Conservation (phyloP, 2,888 invertebrate genomes). For the Agonum fuliginosum region DNA sequence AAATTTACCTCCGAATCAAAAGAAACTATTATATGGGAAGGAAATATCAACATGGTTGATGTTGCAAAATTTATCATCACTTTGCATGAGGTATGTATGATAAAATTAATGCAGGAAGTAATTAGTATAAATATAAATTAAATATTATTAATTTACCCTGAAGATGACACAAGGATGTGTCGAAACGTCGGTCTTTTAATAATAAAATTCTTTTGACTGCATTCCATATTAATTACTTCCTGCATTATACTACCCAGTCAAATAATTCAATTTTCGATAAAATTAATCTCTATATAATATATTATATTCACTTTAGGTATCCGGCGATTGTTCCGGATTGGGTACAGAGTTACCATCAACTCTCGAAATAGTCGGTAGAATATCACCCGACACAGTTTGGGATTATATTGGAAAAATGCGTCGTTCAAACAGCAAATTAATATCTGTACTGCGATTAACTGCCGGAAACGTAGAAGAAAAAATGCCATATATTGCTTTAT, state of each 20-base stretch:
- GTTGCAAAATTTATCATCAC: conserved; percentile 91
- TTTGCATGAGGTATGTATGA: conserved; percentile 82
- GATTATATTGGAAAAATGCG: conserved; percentile 95
- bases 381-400: conserved; percentile 93
- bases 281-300: conserved; percentile 21
- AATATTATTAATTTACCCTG: neutral
- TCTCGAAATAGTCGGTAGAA: conserved; percentile 92
- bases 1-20: conserved; percentile 53
- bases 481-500: conserved; percentile 88
- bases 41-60: conserved; percentile 92
- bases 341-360: conserved; percentile 85
- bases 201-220: no score
- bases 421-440: conserved; percentile 90
- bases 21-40: conserved; percentile 80
- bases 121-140: neutral
- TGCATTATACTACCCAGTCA: no score
- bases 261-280: no score
- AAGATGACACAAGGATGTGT: no score
- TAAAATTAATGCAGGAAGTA: no score
- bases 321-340: conserved; percentile 80
- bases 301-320: conserved; percentile 70
- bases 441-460: conserved; percentile 86
- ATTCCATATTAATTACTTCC: no score
- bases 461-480: conserved; percentile 90
- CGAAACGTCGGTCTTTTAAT: no score